These are phyloP conservation scores for Crossocerus cetratus DNA, from an alignment of 2,888 invertebrate species.

Conservation along the genomic window DNA sequence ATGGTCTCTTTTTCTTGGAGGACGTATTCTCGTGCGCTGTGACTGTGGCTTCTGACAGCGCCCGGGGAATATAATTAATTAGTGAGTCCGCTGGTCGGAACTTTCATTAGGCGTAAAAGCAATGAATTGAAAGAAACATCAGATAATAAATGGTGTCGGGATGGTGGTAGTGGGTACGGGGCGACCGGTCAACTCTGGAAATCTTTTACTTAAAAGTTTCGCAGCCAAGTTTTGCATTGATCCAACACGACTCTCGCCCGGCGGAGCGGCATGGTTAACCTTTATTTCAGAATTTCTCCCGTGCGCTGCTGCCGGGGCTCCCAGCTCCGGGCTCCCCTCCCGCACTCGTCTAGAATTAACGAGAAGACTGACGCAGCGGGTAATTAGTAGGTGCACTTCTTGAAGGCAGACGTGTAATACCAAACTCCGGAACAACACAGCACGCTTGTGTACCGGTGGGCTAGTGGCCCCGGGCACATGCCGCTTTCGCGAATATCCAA, in stretches of 20 bases:
- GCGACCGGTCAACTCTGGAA: no score
- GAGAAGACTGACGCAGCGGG: constrained; percentile 57
- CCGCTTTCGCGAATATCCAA: constrained; percentile 22
- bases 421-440: constrained; percentile 56
- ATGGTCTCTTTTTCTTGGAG: no score
- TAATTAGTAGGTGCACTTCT: constrained; percentile 60
- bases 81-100: no score
- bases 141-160: neutral
- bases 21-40: neutral
- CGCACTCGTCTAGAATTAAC: constrained; percentile 49
- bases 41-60: neutral
- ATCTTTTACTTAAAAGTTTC: no score
- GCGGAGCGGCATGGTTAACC: constrained; percentile 19
- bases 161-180: neutral
- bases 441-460: constrained; percentile 24
- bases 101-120: neutral
- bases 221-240: constrained; percentile 10
- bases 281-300: constrained; percentile 31
- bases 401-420: constrained; percentile 57
- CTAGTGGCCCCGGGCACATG: constrained; percentile 32
- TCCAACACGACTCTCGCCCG: constrained; percentile 1
- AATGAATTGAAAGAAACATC: neutral
- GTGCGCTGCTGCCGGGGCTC: neutral
- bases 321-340: constrained; percentile 21
- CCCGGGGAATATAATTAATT: no score